Conservation (phyloP, 2,888 invertebrate genomes). For the Notodonta ziczac region DNA sequence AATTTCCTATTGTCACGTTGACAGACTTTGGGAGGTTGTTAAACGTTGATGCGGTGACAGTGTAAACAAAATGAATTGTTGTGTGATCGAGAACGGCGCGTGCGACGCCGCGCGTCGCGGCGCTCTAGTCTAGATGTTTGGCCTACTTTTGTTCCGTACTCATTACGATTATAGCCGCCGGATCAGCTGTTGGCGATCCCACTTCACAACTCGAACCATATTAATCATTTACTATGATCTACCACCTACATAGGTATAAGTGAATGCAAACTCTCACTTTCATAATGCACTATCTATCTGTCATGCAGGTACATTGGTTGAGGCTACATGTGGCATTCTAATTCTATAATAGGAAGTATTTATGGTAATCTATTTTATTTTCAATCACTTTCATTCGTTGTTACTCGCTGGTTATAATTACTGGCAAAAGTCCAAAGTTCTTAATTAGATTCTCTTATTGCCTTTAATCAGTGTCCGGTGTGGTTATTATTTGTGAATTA, state of each 20-base stretch:
- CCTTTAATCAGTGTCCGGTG: constrained; percentile 51
- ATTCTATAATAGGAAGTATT: constrained; percentile 44
- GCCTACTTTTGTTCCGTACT: constrained; percentile 79
- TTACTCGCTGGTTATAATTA: constrained; percentile 48
- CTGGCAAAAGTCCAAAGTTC: constrained; percentile 69
- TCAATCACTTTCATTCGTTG: constrained; percentile 51
- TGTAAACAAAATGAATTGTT: constrained; percentile 73
- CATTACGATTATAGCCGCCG: constrained; percentile 77
- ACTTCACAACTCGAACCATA: constrained; percentile 57
- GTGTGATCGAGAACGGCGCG: constrained; percentile 60
- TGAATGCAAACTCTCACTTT: constrained; percentile 36
- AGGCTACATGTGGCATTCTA: constrained; percentile 21
- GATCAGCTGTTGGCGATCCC: constrained; percentile 78
- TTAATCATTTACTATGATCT: constrained; percentile 45
- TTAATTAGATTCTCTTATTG: constrained; percentile 67
- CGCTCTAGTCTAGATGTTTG: constrained; percentile 74
- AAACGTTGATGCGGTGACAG: constrained; percentile 57
- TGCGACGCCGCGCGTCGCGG: constrained; percentile 60
- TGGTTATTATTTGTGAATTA: constrained; percentile 21
- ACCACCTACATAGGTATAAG: constrained; percentile 23
- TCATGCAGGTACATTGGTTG: constrained; percentile 3
- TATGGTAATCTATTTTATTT: constrained; percentile 47
- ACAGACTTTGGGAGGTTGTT: constrained; percentile 58
- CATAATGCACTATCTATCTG: constrained; percentile 20
- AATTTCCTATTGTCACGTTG: constrained; percentile 68